These are phyloP conservation scores for Sebastes iracundus DNA, from an alignment of 2,797 vertebrate genomes.

Conservation along the genomic window DNA sequence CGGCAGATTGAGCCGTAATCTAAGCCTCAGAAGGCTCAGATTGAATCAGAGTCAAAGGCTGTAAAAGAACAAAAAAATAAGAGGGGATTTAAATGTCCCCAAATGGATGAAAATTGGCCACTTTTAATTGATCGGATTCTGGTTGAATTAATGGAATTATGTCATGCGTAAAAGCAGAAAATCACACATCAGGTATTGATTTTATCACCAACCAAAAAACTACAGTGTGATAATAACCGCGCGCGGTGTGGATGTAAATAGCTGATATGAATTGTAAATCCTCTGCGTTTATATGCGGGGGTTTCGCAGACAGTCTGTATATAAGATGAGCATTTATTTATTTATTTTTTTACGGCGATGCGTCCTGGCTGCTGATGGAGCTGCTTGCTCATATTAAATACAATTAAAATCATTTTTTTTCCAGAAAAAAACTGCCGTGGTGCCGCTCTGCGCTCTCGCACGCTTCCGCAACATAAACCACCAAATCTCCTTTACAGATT, in stretches of 20 bases:
- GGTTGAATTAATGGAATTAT: not conserved
- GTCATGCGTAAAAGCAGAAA: not conserved
- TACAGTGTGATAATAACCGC: not conserved
- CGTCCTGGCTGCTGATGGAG: not conserved
- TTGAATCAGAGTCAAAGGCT: not conserved
- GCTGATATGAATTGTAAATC: constrained; percentile 2
- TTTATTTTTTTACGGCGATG: not conserved
- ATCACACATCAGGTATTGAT: not conserved
- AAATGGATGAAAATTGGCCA: not conserved
- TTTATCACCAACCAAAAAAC: not conserved
- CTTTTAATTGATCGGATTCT: not conserved
- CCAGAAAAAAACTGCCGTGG: not conserved
- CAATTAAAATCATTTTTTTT: constrained; percentile 1
- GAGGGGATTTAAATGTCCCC: not conserved
- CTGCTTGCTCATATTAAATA: constrained; percentile 1
- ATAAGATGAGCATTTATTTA: not conserved
- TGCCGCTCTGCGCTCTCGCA: constrained; percentile 1
- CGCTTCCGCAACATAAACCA: not conserved
- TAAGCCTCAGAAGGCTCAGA: not conserved
- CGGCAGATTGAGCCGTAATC: not conserved
- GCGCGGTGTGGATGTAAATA: not conserved
- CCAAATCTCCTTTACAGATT: not conserved
- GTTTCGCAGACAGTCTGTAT: not conserved
- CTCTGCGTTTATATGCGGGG: constrained; percentile 23
- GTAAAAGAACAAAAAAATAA: not conserved